Evolutionary conservation across 2,113 vertebrate genomes (phyloP).

Genomic region (Anas platyrhynchos): DNA sequence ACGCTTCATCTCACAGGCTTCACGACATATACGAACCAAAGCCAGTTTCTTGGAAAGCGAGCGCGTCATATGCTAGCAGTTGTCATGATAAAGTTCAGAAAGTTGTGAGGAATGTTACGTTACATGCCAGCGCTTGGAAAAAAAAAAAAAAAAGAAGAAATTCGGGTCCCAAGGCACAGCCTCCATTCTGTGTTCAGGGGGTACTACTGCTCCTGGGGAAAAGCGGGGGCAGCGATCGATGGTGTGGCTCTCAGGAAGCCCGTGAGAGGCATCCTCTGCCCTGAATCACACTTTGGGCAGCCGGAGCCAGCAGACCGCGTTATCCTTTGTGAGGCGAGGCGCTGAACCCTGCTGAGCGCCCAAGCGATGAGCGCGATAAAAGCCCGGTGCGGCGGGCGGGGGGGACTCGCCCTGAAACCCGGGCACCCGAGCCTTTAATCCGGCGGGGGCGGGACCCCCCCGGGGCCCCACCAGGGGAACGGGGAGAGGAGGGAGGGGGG

Average conservation of each 20-base stretch:
- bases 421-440: slow-evolving; percentile 73
- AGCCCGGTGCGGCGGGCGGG: slow-evolving; percentile 76
- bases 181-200: not conserved
- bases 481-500: slow-evolving; percentile 40
- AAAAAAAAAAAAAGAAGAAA: not conserved
- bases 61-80: not conserved
- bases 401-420: slow-evolving; percentile 71
- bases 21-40: not conserved
- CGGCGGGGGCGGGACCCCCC: slow-evolving; percentile 77
- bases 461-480: slow-evolving; percentile 76
- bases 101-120: not conserved
- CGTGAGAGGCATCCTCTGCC: not conserved
- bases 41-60: not conserved
- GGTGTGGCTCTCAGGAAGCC: not conserved
- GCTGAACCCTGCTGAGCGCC: slow-evolving; percentile 81
- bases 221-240: not conserved
- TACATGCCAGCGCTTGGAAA: not conserved
- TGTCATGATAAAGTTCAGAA: not conserved
- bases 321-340: slow-evolving; percentile 78
- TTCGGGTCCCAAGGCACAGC: not conserved
- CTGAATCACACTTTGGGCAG: not conserved
- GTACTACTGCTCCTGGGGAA: not conserved
- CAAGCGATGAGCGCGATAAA: slow-evolving; percentile 77
- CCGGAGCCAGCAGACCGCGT: slow-evolving; percentile 31
- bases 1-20: not conserved